phyloP scores from a whole-genome alignment of 2,888 invertebrate species.

The Dolomedes plantarius region DNA sequence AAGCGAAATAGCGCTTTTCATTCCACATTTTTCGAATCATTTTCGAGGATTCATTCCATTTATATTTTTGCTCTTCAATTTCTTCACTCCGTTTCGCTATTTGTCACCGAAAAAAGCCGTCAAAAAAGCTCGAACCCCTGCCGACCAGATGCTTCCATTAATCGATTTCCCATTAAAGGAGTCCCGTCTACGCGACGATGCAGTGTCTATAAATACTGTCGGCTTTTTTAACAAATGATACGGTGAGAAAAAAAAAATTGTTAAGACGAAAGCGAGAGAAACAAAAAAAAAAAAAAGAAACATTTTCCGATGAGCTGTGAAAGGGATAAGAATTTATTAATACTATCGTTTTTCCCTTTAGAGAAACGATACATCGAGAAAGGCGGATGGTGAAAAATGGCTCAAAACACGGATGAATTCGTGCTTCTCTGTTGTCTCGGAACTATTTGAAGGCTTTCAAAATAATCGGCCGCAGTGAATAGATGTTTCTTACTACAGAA shows the following conservation, averaged over 20 bases:
- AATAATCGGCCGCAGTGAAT: no score
- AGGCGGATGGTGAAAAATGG: background rate
- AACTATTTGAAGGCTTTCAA: no score
- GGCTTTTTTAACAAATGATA: background rate
- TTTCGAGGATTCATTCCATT: background rate
- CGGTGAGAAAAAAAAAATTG: background rate
- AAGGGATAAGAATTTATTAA: background rate
- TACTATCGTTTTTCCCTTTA: background rate
- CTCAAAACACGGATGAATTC: background rate
- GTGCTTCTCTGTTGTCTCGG: no score
- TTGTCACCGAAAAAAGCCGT: constrained; percentile 51
- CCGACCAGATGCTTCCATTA: background rate
- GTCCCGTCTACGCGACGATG: background rate
- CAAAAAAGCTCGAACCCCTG: constrained; percentile 13
- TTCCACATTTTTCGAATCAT: background rate
- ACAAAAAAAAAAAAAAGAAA: background rate
- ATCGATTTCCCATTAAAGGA: constrained; percentile 9
- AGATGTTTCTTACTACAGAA: no score
- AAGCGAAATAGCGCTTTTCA: background rate
- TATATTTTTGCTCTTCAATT: background rate
- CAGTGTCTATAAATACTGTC: background rate
- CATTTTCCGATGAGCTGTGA: background rate
- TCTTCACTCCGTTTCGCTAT: constrained; percentile 22
- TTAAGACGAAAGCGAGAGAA: background rate
- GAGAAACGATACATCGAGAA: background rate